Conservation (phyloP, 2,797 vertebrate genomes). For the Erithacus rubecula region DNA sequence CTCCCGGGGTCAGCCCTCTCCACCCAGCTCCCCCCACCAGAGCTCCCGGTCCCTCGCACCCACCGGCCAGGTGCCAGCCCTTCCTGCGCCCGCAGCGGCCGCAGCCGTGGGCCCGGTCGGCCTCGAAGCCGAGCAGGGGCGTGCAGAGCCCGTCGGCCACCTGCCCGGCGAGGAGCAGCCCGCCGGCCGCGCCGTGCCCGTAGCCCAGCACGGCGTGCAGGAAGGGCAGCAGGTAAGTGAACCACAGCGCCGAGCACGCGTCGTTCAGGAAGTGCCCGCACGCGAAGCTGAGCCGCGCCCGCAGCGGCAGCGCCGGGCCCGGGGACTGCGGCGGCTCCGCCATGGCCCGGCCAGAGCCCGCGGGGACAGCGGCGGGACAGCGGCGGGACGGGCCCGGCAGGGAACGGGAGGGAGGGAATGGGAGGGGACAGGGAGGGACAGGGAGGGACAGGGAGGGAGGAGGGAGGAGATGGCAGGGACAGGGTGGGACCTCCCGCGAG, state of each 20-base stretch:
- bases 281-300: slow-evolving; percentile 80
- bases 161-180: slow-evolving; percentile 86
- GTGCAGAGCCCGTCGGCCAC: slow-evolving; percentile 88
- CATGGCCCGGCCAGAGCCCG: neutral
- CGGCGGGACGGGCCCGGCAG: neutral
- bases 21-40: neutral
- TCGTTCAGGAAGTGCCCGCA: slow-evolving; percentile 92
- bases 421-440: neutral
- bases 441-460: neutral
- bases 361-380: neutral
- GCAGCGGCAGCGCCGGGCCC: slow-evolving; percentile 47
- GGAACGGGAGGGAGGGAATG: neutral
- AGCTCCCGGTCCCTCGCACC: slow-evolving; percentile 29
- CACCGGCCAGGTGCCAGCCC: slow-evolving; percentile 90
- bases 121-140: slow-evolving; percentile 89
- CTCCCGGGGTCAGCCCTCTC: neutral
- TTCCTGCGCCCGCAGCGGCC: slow-evolving; percentile 88
- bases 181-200: slow-evolving; percentile 81
- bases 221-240: slow-evolving; percentile 91
- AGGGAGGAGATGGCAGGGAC: too few species aligned
- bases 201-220: slow-evolving; percentile 90
- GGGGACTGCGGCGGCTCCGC: neutral
- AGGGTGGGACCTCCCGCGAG: too few species aligned
- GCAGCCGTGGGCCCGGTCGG: slow-evolving; percentile 80
- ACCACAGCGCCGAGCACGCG: slow-evolving; percentile 94